Evolutionary conservation across 2,113 vertebrate genomes (phyloP).

Genomic region (Hystrix cristata): DNA sequence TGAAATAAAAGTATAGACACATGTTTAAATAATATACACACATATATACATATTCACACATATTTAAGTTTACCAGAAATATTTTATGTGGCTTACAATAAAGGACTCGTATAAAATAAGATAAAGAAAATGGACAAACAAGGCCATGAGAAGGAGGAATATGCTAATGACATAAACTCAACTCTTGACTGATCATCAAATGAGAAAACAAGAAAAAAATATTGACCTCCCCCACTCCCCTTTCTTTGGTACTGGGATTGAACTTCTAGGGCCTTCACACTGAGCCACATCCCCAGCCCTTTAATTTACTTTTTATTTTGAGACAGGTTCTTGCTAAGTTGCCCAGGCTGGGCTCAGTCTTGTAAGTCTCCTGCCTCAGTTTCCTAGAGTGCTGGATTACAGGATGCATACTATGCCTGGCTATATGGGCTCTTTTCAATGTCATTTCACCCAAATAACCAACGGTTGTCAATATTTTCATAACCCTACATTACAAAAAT

Average conservation of each 20-base stretch:
- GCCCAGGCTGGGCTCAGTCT: background rate
- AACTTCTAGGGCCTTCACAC: background rate
- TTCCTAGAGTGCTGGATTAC: background rate
- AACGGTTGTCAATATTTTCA: constrained; percentile 35
- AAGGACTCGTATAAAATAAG: constrained; percentile 24
- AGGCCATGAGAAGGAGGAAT: background rate
- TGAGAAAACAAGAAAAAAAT: constrained; percentile 40
- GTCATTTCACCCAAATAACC: background rate
- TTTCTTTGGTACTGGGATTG: background rate
- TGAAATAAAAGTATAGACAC: constrained; percentile 5
- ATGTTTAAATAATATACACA: background rate
- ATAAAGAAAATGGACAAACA: constrained; percentile 19
- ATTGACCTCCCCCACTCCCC: background rate
- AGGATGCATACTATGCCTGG: background rate
- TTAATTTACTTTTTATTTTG: background rate
- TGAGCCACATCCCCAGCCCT: background rate
- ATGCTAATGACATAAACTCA: background rate
- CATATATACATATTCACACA: background rate
- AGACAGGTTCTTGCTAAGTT: background rate
- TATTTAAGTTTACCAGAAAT: constrained; percentile 53
- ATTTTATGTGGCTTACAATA: constrained; percentile 56
- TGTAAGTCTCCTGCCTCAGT: background rate
- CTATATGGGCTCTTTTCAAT: background rate
- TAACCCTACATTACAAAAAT: constrained; percentile 11
- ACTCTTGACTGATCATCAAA: background rate